phyloP scores from a whole-genome alignment of 2,113 vertebrate genomes.

The Stomatorhinus ivindoensis region DNA sequence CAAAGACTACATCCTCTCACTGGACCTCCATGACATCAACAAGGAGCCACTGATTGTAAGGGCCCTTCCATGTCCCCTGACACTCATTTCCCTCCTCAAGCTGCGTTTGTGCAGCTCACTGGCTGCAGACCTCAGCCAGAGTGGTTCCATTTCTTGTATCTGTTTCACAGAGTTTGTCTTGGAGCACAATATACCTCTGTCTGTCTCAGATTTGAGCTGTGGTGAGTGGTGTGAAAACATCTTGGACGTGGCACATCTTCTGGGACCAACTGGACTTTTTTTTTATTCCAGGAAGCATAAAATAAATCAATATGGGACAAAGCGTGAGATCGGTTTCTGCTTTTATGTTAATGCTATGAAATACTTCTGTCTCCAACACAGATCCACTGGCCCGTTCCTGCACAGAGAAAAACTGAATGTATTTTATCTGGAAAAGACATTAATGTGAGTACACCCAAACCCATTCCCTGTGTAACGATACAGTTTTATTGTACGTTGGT shows the following conservation, averaged over 20 bases:
- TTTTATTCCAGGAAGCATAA: slow-evolving; percentile 6
- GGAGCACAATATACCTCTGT: not conserved
- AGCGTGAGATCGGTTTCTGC: slow-evolving; percentile 6
- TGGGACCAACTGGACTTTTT: not conserved
- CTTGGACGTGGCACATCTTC: not conserved
- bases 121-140: not conserved
- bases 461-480: not conserved
- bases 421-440: slow-evolving; percentile 90
- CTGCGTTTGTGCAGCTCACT: not conserved
- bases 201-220: not conserved
- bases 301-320: not conserved
- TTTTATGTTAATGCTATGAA: not conserved
- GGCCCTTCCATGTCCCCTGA: not conserved
- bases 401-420: slow-evolving; percentile 92
- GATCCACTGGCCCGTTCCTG: slow-evolving; percentile 92
- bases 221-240: slow-evolving; percentile 2
- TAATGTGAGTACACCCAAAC: slow-evolving; percentile 70
- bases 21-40: slow-evolving; percentile 98
- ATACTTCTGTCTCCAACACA: slow-evolving; percentile 42
- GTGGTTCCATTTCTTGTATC: not conserved
- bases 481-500: not conserved
- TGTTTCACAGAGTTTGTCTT: not conserved
- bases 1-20: slow-evolving; percentile 92
- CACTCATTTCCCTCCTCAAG: not conserved
- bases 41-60: slow-evolving; percentile 96